phyloP scores from a whole-genome alignment of 2,113 vertebrate genomes.

The Pelusios castaneus region DNA sequence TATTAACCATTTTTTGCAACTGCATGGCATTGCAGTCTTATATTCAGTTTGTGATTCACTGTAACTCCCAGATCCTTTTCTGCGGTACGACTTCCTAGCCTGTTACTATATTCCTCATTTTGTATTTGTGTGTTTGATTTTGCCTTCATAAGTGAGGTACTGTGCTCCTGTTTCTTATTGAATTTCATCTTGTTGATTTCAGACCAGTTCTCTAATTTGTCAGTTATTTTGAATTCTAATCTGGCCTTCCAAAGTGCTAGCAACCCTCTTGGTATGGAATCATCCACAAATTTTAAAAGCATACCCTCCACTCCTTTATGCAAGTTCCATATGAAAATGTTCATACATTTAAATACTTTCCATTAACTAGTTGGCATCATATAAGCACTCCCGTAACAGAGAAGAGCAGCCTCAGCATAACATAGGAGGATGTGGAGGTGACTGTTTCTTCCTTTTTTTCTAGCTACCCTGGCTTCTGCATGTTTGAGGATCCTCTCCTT shows the following conservation, averaged over 20 bases:
- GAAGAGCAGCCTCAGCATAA: background rate
- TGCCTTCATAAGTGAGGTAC: background rate
- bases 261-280: background rate
- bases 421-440: background rate
- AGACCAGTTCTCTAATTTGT: background rate
- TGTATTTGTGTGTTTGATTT: background rate
- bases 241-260: too few species aligned
- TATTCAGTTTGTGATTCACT: background rate
- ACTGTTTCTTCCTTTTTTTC: background rate
- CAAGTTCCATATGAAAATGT: background rate
- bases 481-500: background rate
- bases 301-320: background rate
- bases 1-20: background rate
- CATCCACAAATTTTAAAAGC: background rate
- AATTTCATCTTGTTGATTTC: background rate
- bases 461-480: background rate
- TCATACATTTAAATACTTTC: background rate
- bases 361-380: background rate
- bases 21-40: background rate
- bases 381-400: background rate
- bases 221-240: too few species aligned
- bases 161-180: background rate
- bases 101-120: background rate
- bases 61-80: background rate
- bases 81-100: background rate